Evolutionary conservation across 2,888 invertebrate species (phyloP), one percentile per base, ranked within the genome.

Genomic region (Chalcosyrphus nemorum): DNA sequence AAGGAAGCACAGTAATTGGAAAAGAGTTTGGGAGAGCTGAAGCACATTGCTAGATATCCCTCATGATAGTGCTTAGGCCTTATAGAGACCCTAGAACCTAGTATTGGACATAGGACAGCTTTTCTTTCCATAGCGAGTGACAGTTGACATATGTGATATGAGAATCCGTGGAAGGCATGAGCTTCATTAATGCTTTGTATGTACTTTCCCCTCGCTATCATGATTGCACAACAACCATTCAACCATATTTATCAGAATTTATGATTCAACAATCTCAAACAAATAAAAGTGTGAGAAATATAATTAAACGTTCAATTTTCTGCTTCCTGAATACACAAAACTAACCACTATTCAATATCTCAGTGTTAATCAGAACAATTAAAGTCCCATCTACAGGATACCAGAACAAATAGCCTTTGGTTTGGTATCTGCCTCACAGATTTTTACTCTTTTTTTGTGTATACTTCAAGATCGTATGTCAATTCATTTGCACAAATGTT

Each of bases 301-400:
- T 27, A 65, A 74, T 63, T 47, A 27, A 65, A 4, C 21, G 27
- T 4, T 9, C 21, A 71, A 71, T 81, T 65, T 56, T 56, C 75
- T 50, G 56, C 32, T 63, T 43, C 24, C 41, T 17, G 2, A 17
- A 11, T 19, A 19, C 27, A 56, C 61, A 38, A 27, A 52, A 5
- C 45, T 17, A 47, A 47, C 24, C 61, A 35, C 59, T 61, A 27
- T 35, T 61, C 61, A 70, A 21, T 2, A 24, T 77, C 76, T 81
- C 82, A 72, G 78, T 68, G 66, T 78, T 82, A 82, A 82, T 82
- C 82, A 78, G 78, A 24, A 72, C 82, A 78, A 82, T 82, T 82
- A 82, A 82, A 78, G 66, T 78, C 66, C 72, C 82, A 82, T 82
- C 72, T 54, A 17, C 59, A 9, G n/a, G 27, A 27, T 15, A 4